These are phyloP conservation scores for Gallinago stenura DNA, from an alignment of 2,797 vertebrate genomes.

Conservation along the genomic window DNA sequence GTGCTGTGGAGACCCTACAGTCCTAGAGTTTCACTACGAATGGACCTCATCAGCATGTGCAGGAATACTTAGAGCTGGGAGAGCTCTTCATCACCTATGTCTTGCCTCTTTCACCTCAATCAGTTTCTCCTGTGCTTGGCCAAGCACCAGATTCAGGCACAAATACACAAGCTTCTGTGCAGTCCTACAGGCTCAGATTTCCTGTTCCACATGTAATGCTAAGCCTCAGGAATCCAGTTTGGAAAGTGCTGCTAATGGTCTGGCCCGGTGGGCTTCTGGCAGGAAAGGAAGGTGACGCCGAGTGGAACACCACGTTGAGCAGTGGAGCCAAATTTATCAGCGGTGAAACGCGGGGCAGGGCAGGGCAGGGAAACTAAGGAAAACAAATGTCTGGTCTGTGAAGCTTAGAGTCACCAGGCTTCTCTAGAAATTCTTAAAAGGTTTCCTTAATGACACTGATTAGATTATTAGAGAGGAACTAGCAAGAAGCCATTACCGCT, in stretches of 20 bases:
- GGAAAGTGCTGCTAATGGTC: not conserved
- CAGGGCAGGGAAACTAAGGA: not conserved
- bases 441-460: not conserved
- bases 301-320: rapidly evolving
- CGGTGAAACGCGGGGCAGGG: not conserved
- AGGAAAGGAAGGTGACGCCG: not conserved
- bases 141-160: not conserved
- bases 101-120: not conserved
- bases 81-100: not conserved
- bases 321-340: not conserved
- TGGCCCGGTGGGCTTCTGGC: not conserved
- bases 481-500: conserved; percentile 3
- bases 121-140: not conserved
- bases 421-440: not conserved
- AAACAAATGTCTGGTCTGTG: not conserved
- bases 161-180: not conserved
- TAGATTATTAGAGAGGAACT: conserved; percentile 22
- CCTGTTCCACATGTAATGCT: not conserved
- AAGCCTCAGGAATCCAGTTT: not conserved
- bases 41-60: not conserved
- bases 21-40: not conserved
- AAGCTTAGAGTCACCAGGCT: not conserved
- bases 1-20: rapidly evolving
- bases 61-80: not conserved
- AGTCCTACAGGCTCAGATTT: not conserved